Evolutionary conservation across 2,797 vertebrate genomes (phyloP), one percentile per base, ranked within the genome.

Genomic region (Microctenopoma stevenorrisi): DNA sequence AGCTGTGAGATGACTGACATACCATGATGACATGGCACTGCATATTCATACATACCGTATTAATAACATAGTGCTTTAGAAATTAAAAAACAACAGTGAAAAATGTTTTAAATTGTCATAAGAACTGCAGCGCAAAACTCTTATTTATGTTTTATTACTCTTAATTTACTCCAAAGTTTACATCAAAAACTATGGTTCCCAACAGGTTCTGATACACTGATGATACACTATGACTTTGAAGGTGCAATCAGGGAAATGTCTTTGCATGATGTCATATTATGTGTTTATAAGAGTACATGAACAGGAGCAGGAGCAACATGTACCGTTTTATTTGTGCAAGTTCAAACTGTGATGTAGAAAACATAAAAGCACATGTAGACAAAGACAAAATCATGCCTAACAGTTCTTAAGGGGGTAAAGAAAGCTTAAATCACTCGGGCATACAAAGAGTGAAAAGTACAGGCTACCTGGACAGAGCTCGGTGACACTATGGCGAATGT

Each of bases 1-100:
- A 68, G 44, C 47, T 63, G 64, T 42, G 30, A 53, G 33, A 35
- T 35, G 33, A 49, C 60, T 57, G 72, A 66, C 56, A 63, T 3
- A 54, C 35, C 10, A 48, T 47, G 14, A 48, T 62, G 53, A 64
- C 37, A 44, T 28, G 25, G 47, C 38, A 10, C 42, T 43, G 38
- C 4, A 43, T 43, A 5, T 43, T 46, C 43, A 46, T 16, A 42
- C 15, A 15, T 46, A 18, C 7, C n/a, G 2, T 7, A 46, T n/a
- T n/a, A 43, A 43, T 16, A 16, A 12, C 4, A 7, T 44, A n/a
- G 16, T 44, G 43, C 43, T n/a, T n/a, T 8, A n/a, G 43, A 44
- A 1, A 8, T 2, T 44, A 7, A 40, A 42, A 42, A 14, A 42
- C 33, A 35, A 9, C 7, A 8, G 33, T 9, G 9, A 35, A 8